Conservation (phyloP, 1,140 invertebrate genomes). For the Leptinotarsa defecta region DNA sequence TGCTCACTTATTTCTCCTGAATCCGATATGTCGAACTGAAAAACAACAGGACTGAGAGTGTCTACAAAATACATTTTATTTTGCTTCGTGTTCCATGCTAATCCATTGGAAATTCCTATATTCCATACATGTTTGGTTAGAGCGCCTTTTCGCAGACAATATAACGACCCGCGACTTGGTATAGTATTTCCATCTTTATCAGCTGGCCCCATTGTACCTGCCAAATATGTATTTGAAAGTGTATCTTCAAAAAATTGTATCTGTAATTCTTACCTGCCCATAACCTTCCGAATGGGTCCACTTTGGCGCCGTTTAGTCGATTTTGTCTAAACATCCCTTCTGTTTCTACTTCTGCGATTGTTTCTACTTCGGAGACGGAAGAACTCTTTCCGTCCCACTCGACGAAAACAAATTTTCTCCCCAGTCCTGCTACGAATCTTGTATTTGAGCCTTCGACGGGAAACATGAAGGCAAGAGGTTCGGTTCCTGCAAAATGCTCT, state of each 20-base stretch:
- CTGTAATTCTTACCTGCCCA: slow-evolving; percentile 66
- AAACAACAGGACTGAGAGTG: slow-evolving; percentile 64
- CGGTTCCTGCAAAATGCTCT: slow-evolving; percentile 26
- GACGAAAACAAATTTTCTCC: slow-evolving; percentile 39
- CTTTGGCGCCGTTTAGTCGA: slow-evolving; percentile 85
- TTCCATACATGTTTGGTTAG: slow-evolving; percentile 32
- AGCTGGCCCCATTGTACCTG: slow-evolving; percentile 70
- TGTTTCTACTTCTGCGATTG: slow-evolving; percentile 65
- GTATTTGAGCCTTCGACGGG: slow-evolving; percentile 36
- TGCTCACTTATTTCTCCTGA: slow-evolving; percentile 60
- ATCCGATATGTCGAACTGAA: slow-evolving; percentile 67
- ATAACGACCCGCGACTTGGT: slow-evolving; percentile 63
- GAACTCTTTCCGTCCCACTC: slow-evolving; percentile 44
- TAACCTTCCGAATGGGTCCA: slow-evolving; percentile 74
- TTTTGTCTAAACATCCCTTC: slow-evolving; percentile 57
- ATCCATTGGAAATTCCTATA: slow-evolving; percentile 40
- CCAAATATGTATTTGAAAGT: slow-evolving; percentile 34
- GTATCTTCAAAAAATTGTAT: slow-evolving; percentile 19
- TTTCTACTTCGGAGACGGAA: slow-evolving; percentile 47
- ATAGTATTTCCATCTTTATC: slow-evolving; percentile 59
- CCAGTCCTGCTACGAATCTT: slow-evolving; percentile 42
- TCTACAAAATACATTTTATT: slow-evolving; percentile 78
- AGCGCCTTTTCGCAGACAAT: slow-evolving; percentile 56
- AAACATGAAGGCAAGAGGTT: slow-evolving; percentile 35
- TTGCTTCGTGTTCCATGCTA: slow-evolving; percentile 32